Conservation (phyloP, 2,797 vertebrate genomes). For the Hippopotamyrus pictus region DNA sequence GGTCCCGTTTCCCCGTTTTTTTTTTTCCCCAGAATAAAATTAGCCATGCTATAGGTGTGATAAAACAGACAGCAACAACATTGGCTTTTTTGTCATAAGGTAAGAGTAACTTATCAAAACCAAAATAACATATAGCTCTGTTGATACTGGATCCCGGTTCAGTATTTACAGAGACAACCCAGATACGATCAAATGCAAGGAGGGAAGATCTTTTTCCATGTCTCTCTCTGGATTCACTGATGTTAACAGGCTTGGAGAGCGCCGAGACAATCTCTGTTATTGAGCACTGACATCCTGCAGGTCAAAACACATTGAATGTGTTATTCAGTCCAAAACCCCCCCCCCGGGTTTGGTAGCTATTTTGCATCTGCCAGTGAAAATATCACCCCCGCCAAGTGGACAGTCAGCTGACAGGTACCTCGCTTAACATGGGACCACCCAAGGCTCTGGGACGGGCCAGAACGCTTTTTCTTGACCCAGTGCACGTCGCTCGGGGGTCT, state of each 20-base stretch:
- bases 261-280: not conserved
- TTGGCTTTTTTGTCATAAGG: conserved; percentile 3
- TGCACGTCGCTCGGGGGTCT: not conserved
- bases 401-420: conserved; percentile 2
- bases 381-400: conserved; percentile 10
- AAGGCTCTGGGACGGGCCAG: not conserved
- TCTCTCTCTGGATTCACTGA: not conserved
- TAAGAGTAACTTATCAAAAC: conserved; percentile 7
- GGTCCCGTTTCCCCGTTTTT: not conserved
- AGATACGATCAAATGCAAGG: conserved; percentile 2
- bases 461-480: not conserved
- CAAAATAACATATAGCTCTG: not conserved
- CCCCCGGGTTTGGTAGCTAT: not conserved
- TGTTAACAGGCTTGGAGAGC: not conserved
- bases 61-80: not conserved
- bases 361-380: conserved; percentile 5
- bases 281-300: conserved; percentile 4
- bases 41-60: not conserved
- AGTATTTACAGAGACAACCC: conserved; percentile 6
- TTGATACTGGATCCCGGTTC: not conserved
- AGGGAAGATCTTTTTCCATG: not conserved
- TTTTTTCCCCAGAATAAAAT: conserved; percentile 14
- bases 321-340: not conserved
- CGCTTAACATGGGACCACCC: not conserved
- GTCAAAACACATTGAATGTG: conserved; percentile 8